A percentile compares a stretch with the other conserved stretches of the same genome.
Conservation (phyloP, 2,113 vertebrate genomes). For the Silurus meridionalis region DNA sequence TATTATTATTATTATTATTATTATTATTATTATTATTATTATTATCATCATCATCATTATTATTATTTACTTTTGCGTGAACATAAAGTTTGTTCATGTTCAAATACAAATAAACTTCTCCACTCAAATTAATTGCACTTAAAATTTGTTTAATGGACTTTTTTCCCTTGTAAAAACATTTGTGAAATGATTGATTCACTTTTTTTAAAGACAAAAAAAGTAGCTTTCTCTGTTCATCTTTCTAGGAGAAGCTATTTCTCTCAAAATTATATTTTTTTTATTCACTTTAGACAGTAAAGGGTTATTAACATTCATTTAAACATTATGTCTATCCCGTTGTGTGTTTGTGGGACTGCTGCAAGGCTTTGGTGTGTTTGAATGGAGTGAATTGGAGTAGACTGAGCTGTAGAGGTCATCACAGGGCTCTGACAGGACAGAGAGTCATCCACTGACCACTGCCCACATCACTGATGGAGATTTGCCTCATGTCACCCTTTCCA, state of each 20-base stretch:
- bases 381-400: constrained; percentile 18
- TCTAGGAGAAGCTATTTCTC: not conserved
- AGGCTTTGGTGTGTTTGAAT: not conserved
- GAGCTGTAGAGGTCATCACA: constrained; percentile 30
- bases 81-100: not conserved
- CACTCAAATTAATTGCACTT: not conserved
- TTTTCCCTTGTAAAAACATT: not conserved
- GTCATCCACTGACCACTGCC: constrained; percentile 65
- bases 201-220: not conserved
- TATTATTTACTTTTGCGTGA: no score
- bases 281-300: not conserved
- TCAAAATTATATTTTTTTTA: not conserved
- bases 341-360: not conserved
- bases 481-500: constrained; percentile 65
- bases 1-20: no score
- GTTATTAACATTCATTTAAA: not conserved
- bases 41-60: no score
- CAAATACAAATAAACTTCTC: not conserved
- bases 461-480: constrained; percentile 63
- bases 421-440: constrained; percentile 35
- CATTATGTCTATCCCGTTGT: not conserved
- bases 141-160: not conserved
- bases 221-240: not conserved
- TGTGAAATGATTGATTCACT: not conserved
- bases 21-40: no score